Evolutionary conservation across 2,797 vertebrate genomes (phyloP).

Genomic region (Sebastiscus tertius): DNA sequence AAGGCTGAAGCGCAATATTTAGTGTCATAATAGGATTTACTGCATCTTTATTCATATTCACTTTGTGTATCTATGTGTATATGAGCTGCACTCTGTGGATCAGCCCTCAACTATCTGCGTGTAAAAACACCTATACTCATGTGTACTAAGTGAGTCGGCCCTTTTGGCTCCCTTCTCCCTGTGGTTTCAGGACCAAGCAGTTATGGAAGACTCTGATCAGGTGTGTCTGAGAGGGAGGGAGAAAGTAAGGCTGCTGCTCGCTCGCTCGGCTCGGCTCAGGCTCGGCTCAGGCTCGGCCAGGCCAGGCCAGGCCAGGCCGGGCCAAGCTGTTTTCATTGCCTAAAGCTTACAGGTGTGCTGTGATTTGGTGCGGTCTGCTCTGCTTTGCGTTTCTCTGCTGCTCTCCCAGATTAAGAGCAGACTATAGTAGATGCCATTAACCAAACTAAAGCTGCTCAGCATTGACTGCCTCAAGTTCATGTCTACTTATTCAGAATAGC

Average conservation of each 20-base stretch:
- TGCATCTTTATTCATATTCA: background rate
- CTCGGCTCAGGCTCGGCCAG: background rate
- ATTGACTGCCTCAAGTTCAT: background rate
- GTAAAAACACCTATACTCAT: background rate
- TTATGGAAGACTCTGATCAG: slow-evolving; percentile 85
- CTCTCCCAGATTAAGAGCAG: slow-evolving; percentile 31
- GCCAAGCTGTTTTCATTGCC: slow-evolving; percentile 58
- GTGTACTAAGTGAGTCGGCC: slow-evolving; percentile 50
- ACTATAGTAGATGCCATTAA: slow-evolving; percentile 57
- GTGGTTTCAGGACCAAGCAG: slow-evolving; percentile 89
- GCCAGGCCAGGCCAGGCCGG: slow-evolving; percentile 30
- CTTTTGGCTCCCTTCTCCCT: slow-evolving; percentile 72
- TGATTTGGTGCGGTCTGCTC: slow-evolving; percentile 65
- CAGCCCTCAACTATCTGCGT: background rate
- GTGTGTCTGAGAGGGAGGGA: slow-evolving; percentile 85
- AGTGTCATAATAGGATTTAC: background rate
- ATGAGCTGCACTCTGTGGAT: background rate
- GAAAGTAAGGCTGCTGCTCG: slow-evolving; percentile 79
- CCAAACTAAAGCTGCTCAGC: slow-evolving; percentile 64
- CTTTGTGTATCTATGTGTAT: background rate
- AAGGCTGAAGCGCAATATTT: background rate
- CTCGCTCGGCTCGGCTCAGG: background rate
- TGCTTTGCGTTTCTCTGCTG: slow-evolving; percentile 51
- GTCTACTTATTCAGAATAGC: background rate
- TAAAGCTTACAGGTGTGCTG: slow-evolving; percentile 79